Evolutionary conservation across 2,888 invertebrate species (phyloP).

Genomic region (Tuberolachnus salignus): DNA sequence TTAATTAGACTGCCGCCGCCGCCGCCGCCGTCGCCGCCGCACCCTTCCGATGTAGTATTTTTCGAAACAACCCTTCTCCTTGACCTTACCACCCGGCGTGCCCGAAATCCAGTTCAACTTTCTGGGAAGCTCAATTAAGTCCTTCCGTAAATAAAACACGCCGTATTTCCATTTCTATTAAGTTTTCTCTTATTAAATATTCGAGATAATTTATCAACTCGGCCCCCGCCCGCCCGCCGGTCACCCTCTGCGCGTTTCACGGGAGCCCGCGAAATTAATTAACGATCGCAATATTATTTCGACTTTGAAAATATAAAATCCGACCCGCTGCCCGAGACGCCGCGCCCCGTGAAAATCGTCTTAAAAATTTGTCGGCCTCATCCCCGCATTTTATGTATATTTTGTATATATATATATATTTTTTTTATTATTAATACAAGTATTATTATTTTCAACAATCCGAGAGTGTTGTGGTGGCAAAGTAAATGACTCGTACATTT

Average conservation of each 20-base stretch:
- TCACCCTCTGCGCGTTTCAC: slow-evolving; percentile 9
- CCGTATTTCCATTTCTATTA: slow-evolving; percentile 56
- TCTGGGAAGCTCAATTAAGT: slow-evolving; percentile 53
- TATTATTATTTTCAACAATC: slow-evolving; percentile 11
- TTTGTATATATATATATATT: slow-evolving; percentile 13
- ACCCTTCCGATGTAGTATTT: slow-evolving; percentile 37
- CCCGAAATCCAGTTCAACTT: slow-evolving; percentile 46
- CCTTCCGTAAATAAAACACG: slow-evolving; percentile 56
- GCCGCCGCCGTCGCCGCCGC: slow-evolving; percentile 5
- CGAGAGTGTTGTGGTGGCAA: slow-evolving; percentile 10
- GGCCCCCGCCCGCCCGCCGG: background rate
- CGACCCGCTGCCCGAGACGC: background rate
- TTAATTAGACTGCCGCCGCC: slow-evolving; percentile 50
- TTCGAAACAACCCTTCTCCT: slow-evolving; percentile 55
- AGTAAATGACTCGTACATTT: slow-evolving; percentile 55
- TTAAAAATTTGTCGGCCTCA: slow-evolving; percentile 8
- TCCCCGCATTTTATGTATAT: background rate
- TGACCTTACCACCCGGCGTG: slow-evolving; percentile 49
- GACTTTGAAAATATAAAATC: slow-evolving; percentile 47
- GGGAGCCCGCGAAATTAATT: slow-evolving; percentile 52
- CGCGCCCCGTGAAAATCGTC: background rate
- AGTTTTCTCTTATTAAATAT: slow-evolving; percentile 56
- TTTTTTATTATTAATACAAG: slow-evolving; percentile 12
- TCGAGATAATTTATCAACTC: slow-evolving; percentile 56
- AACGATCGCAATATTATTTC: slow-evolving; percentile 54